Evolutionary conservation across 1,140 invertebrate genomes (phyloP).

Genomic region (Meteorus sp.): DNA sequence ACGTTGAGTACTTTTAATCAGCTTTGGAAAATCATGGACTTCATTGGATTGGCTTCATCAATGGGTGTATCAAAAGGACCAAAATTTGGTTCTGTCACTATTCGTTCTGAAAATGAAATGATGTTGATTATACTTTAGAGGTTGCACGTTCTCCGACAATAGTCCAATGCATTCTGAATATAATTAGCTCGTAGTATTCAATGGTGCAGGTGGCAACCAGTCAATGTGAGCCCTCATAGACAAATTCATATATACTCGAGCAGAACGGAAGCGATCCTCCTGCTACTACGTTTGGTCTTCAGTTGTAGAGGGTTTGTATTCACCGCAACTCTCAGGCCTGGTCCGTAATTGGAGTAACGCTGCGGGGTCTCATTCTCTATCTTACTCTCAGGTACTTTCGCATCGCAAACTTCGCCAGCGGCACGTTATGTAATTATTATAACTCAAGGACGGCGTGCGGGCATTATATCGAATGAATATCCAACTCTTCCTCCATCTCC

Average conservation of each 20-base stretch:
- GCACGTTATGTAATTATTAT: slow-evolving; percentile 30
- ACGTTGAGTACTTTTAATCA: no score
- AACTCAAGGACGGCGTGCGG: slow-evolving; percentile 20
- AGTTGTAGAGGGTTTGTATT: not conserved
- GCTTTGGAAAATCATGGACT: no score
- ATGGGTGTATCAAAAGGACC: no score
- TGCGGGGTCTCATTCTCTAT: slow-evolving; percentile 1
- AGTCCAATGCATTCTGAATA: no score
- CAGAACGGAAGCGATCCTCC: not conserved
- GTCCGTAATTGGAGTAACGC: slow-evolving; percentile 31
- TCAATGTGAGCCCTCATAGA: slow-evolving; percentile 1
- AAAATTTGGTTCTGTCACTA: no score
- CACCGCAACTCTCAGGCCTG: slow-evolving; percentile 19
- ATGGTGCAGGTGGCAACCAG: not conserved
- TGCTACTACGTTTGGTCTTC: not conserved
- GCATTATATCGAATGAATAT: slow-evolving; percentile 24
- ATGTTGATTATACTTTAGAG: no score
- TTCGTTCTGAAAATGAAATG: no score
- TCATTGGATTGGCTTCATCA: no score
- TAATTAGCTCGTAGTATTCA: not conserved
- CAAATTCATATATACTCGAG: not conserved
- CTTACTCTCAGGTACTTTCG: slow-evolving; percentile 6
- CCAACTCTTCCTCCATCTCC: not conserved
- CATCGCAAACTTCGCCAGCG: slow-evolving; percentile 26
- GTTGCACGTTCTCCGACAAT: no score